These are phyloP conservation scores for Onychostruthus taczanowskii DNA, from an alignment of 2,113 vertebrate genomes.

Conservation along the genomic window DNA sequence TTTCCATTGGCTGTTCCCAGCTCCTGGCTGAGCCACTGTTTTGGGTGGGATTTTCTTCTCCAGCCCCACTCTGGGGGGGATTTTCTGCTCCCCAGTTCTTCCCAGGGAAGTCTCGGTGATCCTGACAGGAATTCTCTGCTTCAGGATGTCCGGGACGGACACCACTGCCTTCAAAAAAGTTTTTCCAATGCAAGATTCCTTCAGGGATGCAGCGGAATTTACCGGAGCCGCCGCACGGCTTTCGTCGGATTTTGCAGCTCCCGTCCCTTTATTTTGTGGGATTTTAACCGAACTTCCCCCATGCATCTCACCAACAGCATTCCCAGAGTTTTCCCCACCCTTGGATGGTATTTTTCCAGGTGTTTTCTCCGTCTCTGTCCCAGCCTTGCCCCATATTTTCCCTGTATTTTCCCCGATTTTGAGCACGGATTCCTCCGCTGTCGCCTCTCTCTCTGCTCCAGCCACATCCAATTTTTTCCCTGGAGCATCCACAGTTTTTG, in stretches of 20 bases:
- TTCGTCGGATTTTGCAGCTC: background rate
- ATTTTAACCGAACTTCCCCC: background rate
- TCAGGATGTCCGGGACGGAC: conserved; percentile 38
- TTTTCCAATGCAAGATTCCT: background rate
- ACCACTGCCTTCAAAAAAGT: conserved; percentile 1
- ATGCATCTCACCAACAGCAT: background rate
- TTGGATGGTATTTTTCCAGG: background rate
- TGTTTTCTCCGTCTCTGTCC: background rate
- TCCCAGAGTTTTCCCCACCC: background rate
- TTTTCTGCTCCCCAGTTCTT: conserved; percentile 57
- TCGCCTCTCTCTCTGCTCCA: background rate
- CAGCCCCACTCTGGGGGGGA: background rate
- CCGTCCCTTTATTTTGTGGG: conserved; percentile 13
- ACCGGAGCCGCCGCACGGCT: background rate
- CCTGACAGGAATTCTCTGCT: background rate
- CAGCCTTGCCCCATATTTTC: background rate
- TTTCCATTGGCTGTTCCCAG: conserved; percentile 3
- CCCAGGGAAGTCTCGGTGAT: background rate
- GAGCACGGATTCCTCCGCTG: background rate
- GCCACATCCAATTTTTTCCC: background rate
- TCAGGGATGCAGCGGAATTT: background rate
- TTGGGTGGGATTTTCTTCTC: conserved; percentile 45
- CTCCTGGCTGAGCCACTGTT: background rate
- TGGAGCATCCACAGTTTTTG: rapidly evolving
- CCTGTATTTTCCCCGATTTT: background rate